Conservation (phyloP, 2,888 invertebrate genomes). For the Auanema freiburgensis region DNA sequence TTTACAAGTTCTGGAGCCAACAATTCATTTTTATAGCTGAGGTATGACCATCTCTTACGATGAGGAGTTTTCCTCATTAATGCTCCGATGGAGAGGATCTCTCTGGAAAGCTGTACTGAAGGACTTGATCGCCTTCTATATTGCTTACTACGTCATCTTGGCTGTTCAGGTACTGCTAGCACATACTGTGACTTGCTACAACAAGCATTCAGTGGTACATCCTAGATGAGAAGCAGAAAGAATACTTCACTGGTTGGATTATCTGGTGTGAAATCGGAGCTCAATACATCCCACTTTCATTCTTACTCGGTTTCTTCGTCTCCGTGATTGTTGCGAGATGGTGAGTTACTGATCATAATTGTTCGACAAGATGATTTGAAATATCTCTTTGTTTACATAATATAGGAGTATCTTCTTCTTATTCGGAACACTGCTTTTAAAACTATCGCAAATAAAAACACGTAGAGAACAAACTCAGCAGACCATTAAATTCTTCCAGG, state of each 20-base stretch:
- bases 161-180: constrained; percentile 48
- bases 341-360: constrained; percentile 13
- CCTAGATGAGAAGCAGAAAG: constrained; percentile 62
- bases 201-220: constrained; percentile 55
- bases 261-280: constrained; percentile 62
- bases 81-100: constrained; percentile 62
- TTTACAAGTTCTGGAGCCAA: not conserved
- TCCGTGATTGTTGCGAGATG: constrained; percentile 61
- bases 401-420: not conserved
- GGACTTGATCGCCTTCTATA: constrained; percentile 63
- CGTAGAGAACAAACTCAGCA: no score
- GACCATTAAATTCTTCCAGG: constrained; percentile 25
- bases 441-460: no score
- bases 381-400: not conserved
- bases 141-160: constrained; percentile 60
- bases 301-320: constrained; percentile 64
- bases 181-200: not conserved
- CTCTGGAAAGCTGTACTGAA: constrained; percentile 63
- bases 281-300: constrained; percentile 62
- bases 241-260: constrained; percentile 64
- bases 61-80: constrained; percentile 62
- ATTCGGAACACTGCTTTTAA: no score
- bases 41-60: constrained; percentile 61
- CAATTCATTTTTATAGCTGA: not conserved
- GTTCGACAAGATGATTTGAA: not conserved